Conservation (phyloP, 2,113 vertebrate species). For the Cyprinodon brontotheroides region DNA sequence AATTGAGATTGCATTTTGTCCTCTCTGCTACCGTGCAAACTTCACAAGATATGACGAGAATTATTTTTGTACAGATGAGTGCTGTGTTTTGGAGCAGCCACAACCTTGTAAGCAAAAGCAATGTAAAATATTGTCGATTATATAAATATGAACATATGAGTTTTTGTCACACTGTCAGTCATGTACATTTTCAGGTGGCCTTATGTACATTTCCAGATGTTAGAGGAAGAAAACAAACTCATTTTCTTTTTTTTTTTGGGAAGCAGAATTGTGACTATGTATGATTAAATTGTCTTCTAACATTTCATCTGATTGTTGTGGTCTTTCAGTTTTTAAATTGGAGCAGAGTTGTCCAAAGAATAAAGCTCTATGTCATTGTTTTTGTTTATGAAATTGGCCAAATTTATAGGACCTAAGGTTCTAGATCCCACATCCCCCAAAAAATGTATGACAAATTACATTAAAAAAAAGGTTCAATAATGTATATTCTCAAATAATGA, state of each 20-base stretch:
- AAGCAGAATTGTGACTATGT: constrained; percentile 99
- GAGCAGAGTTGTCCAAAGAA: neutral
- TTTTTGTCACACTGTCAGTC: constrained; percentile 96
- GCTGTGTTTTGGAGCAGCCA: constrained; percentile 98
- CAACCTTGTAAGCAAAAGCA: constrained; percentile 93
- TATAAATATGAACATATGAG: constrained; percentile 97
- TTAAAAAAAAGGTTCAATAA: too few relatives aligned
- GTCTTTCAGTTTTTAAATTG: neutral
- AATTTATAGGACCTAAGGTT: too few relatives aligned
- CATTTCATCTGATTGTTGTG: constrained; percentile 82
- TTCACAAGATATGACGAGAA: constrained; percentile 90
- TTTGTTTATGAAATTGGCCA: too few relatives aligned
- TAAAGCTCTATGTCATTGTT: too few relatives aligned
- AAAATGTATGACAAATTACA: too few relatives aligned
- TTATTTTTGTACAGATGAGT: constrained; percentile 98
- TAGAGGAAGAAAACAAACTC: constrained; percentile 81
- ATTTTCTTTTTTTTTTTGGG: constrained; percentile 80
- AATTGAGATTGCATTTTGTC: constrained; percentile 83
- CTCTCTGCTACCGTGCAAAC: constrained; percentile 85
- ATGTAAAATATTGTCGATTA: constrained; percentile 98
- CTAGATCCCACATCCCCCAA: too few relatives aligned
- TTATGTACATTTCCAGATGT: constrained; percentile 99
- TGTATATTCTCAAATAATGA: too few relatives aligned
- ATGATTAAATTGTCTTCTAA: constrained; percentile 99
- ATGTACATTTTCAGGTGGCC: constrained; percentile 99